Percentiles rank a stretch among this genome's conserved stretches.
Conservation (phyloP, 2,888 invertebrate genomes). For the Thymelicus lineola region DNA sequence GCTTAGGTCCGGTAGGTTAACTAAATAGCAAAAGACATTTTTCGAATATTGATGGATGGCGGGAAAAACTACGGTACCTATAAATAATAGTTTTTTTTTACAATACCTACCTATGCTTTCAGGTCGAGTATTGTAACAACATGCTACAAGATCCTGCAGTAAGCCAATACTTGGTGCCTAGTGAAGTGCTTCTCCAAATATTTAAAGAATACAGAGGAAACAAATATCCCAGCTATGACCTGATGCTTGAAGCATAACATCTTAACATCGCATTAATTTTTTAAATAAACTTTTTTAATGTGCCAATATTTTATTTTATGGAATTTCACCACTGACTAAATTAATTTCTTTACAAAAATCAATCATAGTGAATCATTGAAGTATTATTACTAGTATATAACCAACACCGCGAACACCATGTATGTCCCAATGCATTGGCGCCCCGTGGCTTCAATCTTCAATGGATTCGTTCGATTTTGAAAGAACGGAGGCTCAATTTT, state of each 20-base stretch:
- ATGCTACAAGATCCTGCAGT: slow-evolving; percentile 89
- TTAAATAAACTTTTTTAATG: too few species aligned
- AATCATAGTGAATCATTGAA: too few species aligned
- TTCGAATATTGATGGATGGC: neutral
- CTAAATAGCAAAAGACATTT: too few species aligned
- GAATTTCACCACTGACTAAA: neutral
- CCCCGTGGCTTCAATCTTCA: too few species aligned
- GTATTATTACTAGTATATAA: too few species aligned
- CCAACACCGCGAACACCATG: too few species aligned
- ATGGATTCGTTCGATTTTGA: too few species aligned
- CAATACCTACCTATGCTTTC: slow-evolving; percentile 50
- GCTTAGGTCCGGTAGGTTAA: too few species aligned
- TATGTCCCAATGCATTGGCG: too few species aligned
- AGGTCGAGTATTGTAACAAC: slow-evolving; percentile 86
- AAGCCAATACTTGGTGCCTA: slow-evolving; percentile 83
- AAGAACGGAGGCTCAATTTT: too few species aligned
- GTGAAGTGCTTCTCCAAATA: slow-evolving; percentile 84
- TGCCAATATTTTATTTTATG: too few species aligned
- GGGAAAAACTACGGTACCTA: neutral
- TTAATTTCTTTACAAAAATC: neutral
- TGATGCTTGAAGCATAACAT: slow-evolving; percentile 50
- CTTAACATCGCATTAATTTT: too few species aligned
- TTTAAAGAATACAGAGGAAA: slow-evolving; percentile 59
- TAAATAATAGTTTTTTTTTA: slow-evolving; percentile 4
- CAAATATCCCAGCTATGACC: slow-evolving; percentile 57